These are phyloP conservation scores for Ifrita kowaldi DNA, from an alignment of 2,113 vertebrate genomes.

Conservation along the genomic window DNA sequence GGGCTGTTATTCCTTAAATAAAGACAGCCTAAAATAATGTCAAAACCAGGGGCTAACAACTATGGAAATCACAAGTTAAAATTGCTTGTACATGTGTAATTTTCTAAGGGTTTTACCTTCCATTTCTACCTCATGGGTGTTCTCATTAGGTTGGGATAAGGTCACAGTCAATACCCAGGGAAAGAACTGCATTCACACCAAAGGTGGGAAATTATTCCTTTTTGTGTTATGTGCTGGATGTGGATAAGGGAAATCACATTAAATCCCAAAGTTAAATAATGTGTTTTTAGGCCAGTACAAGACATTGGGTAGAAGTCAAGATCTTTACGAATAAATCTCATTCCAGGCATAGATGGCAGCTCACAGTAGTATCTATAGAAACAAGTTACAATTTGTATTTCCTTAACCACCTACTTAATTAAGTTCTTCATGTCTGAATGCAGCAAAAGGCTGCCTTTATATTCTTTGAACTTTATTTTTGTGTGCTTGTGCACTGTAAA, in stretches of 20 bases:
- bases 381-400: neutral
- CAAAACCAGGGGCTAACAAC: neutral
- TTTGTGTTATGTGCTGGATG: neutral
- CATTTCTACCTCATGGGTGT: neutral
- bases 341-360: neutral
- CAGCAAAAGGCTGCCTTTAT: neutral
- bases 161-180: neutral
- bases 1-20: conserved; percentile 22
- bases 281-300: neutral
- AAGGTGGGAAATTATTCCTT: neutral
- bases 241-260: neutral
- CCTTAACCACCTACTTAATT: neutral
- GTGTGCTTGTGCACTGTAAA: neutral
- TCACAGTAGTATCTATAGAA: neutral
- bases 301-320: neutral
- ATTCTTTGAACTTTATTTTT: neutral
- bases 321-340: neutral
- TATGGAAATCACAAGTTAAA: neutral
- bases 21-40: conserved; percentile 14
- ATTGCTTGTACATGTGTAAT: neutral
- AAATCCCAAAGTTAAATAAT: neutral
- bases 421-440: neutral
- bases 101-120: neutral
- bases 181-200: neutral
- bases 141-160: neutral